Evolutionary conservation across 1,140 invertebrate genomes (phyloP).

Genomic region (Parasteatoda tepidariorum): DNA sequence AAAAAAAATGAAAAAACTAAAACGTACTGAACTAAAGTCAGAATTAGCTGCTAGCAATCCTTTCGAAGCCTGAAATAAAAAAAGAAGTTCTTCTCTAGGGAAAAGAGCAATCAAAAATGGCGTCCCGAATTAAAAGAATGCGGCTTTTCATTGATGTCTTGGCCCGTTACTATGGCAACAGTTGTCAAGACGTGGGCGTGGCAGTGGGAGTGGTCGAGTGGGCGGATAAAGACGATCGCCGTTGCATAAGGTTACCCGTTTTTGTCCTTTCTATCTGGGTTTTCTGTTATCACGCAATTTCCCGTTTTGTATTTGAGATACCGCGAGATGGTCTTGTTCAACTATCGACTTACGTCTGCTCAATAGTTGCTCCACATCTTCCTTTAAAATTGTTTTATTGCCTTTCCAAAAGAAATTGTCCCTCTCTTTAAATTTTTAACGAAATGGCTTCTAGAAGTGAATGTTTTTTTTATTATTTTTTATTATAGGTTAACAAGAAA

Average conservation of each 20-base stretch:
- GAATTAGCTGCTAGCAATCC: no score
- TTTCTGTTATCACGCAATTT: constrained; percentile 53
- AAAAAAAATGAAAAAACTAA: no score
- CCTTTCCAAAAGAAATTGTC: no score
- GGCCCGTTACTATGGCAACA: constrained; percentile 53
- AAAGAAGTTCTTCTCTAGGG: not conserved
- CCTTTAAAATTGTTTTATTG: no score
- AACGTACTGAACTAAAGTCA: no score
- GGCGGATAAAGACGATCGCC: constrained; percentile 59
- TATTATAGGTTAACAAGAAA: no score
- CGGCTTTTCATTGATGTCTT: constrained; percentile 45
- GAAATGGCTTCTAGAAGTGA: no score
- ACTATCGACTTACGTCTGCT: constrained; percentile 28
- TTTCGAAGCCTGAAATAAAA: no score
- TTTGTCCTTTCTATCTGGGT: constrained; percentile 26
- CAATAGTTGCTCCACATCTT: not conserved
- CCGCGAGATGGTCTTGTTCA: constrained; percentile 19
- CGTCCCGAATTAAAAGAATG: constrained; percentile 47
- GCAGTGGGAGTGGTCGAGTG: constrained; percentile 48
- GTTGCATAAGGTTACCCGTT: constrained; percentile 56
- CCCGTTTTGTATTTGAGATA: constrained; percentile 53
- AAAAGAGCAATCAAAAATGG: constrained; percentile 40
- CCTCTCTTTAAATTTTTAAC: no score
- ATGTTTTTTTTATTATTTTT: no score
- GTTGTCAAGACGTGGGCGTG: constrained; percentile 53